Evolutionary conservation across 2,113 vertebrate species (phyloP).

Genomic region (Dicerorhinus sumatrensis): DNA sequence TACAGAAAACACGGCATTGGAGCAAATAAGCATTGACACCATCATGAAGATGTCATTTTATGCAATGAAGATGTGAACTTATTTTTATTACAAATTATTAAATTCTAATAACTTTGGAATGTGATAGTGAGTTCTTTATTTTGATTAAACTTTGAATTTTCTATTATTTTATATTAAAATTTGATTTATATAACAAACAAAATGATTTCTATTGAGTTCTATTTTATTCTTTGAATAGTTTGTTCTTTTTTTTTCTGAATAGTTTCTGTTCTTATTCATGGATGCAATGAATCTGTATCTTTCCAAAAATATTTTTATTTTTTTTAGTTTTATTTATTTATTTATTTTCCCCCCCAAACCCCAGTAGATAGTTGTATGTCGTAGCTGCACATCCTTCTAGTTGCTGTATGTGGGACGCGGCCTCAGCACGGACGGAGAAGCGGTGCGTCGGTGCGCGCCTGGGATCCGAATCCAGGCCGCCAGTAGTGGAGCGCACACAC

Average conservation of each 20-base stretch:
- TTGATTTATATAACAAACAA: not conserved
- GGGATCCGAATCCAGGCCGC: no score
- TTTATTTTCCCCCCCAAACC: no score
- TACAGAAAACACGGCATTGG: not conserved
- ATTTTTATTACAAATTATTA: not conserved
- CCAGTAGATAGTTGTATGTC: no score
- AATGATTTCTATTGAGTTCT: not conserved
- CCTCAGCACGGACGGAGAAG: no score
- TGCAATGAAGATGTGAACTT: not conserved
- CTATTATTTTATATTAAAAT: not conserved
- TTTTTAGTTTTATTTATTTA: no score
- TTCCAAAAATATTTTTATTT: not conserved
- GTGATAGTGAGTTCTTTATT: not conserved
- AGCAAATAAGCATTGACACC: not conserved
- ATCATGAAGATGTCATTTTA: not conserved
- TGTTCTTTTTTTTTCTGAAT: not conserved
- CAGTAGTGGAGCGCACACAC: no score
- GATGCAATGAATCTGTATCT: not conserved
- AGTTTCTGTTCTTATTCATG: not conserved
- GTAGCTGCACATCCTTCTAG: no score
- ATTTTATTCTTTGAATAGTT: not conserved
- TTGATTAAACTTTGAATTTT: not conserved
- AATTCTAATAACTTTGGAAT: slow-evolving; percentile 11
- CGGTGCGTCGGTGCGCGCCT: no score
- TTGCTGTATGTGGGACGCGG: no score